These are phyloP conservation scores for Chlorospingus semifuscus DNA, from an alignment of 2,797 vertebrate species.

Conservation along the genomic window DNA sequence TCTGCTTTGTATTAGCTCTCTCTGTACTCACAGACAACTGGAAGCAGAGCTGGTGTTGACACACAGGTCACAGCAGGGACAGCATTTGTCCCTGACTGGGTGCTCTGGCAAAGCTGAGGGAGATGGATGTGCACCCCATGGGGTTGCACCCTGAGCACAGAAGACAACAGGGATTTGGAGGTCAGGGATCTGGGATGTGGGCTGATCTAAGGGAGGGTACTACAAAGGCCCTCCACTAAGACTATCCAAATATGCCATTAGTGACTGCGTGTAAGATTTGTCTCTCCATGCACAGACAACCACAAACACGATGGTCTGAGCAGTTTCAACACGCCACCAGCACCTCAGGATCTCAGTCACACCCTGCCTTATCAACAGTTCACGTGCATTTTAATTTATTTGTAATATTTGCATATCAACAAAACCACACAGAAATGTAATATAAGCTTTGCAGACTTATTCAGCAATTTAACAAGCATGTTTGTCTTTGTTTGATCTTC, in stretches of 20 bases:
- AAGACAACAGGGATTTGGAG: background rate
- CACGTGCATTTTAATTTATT: constrained; percentile 38
- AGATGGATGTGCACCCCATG: background rate
- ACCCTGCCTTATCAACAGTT: constrained; percentile 16
- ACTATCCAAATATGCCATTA: background rate
- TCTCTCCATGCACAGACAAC: background rate
- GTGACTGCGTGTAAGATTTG: background rate
- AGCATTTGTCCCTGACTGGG: background rate
- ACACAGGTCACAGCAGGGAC: background rate
- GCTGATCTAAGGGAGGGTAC: background rate
- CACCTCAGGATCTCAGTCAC: constrained; percentile 19
- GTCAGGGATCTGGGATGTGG: background rate
- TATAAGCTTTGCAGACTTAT: constrained; percentile 8
- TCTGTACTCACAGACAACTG: background rate
- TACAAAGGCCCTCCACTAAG: background rate
- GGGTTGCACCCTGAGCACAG: background rate
- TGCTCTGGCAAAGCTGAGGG: background rate
- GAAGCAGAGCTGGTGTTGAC: background rate
- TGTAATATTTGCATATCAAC: constrained; percentile 30
- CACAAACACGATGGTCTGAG: background rate
- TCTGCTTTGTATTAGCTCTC: background rate
- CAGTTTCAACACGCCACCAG: background rate
- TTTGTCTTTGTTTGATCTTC: constrained; percentile 62
- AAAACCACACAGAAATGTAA: constrained; percentile 45
- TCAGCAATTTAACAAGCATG: constrained; percentile 43